Percentiles rank a stretch among this genome's conserved stretches.
Evolutionary conservation across 1,140 invertebrate species (phyloP).

Genomic region (Lordiphosa clarofinis): DNA sequence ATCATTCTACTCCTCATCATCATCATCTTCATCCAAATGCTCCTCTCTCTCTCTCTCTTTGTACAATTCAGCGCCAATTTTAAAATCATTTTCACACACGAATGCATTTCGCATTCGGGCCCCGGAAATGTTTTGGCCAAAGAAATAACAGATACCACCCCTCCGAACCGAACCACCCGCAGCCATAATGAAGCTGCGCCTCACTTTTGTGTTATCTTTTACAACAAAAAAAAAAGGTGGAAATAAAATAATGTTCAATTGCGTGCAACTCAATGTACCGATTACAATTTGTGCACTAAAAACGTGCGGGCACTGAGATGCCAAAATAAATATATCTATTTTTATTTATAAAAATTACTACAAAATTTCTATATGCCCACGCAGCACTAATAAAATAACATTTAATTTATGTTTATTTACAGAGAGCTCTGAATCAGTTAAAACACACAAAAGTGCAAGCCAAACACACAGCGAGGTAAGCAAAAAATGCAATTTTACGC

Average conservation of each 20-base stretch:
- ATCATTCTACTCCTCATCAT: neutral
- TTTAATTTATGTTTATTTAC: slow-evolving; percentile 42
- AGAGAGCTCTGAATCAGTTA: slow-evolving; percentile 9
- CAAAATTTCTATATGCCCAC: slow-evolving; percentile 15
- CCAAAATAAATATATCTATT: slow-evolving; percentile 18
- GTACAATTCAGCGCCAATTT: slow-evolving; percentile 64
- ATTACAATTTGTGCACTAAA: slow-evolving; percentile 47
- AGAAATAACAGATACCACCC: slow-evolving; percentile 34
- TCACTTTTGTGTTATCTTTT: neutral
- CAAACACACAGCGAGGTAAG: neutral
- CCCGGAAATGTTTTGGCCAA: slow-evolving; percentile 64
- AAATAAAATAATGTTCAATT: slow-evolving; percentile 37
- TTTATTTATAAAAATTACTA: too few relatives aligned
- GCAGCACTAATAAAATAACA: slow-evolving; percentile 46
- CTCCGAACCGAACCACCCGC: neutral
- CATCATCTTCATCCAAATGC: slow-evolving; percentile 45
- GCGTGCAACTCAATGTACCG: slow-evolving; percentile 48
- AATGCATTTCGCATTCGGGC: slow-evolving; percentile 53
- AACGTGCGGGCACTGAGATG: slow-evolving; percentile 21
- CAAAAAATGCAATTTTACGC: neutral
- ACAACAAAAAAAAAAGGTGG: too few relatives aligned
- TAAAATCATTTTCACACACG: slow-evolving; percentile 77
- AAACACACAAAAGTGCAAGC: neutral
- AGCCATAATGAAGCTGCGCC: slow-evolving; percentile 37
- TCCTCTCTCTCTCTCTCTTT: slow-evolving; percentile 26